A percentile compares a stretch with the other conserved stretches of the same genome.
Conservation (phyloP, 2,113 vertebrate species). For the Theristicus caerulescens region DNA sequence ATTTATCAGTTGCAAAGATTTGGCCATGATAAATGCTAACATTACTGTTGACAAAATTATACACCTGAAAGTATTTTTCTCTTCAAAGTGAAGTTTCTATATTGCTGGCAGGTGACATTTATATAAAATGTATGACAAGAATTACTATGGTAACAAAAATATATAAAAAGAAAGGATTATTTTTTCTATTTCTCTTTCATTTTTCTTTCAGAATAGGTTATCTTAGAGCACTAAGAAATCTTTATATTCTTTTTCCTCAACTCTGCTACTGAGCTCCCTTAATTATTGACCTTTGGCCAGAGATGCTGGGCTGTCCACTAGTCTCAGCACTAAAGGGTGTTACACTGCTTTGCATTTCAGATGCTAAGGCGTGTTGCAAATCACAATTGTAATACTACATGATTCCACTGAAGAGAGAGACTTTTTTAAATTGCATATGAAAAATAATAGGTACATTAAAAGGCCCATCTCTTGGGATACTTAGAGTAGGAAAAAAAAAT, state of each 20-base stretch:
- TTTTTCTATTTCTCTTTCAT: background rate
- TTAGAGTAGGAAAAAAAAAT: background rate
- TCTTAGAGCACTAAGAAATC: background rate
- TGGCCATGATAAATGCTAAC: slow-evolving; percentile 5
- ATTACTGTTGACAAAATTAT: slow-evolving; percentile 29
- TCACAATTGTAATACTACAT: background rate
- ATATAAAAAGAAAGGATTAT: background rate
- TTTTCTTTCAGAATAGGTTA: background rate
- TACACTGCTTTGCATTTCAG: background rate
- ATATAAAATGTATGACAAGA: background rate
- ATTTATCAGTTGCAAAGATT: slow-evolving; percentile 16
- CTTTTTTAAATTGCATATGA: background rate
- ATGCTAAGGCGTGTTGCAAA: background rate
- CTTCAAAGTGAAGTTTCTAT: background rate
- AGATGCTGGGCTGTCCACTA: background rate
- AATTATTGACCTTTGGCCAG: background rate
- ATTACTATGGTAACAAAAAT: slow-evolving; percentile 16
- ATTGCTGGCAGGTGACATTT: slow-evolving; percentile 22
- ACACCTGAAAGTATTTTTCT: slow-evolving; percentile 15
- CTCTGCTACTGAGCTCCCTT: background rate
- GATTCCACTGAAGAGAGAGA: background rate
- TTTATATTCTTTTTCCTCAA: background rate
- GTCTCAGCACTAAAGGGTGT: background rate
- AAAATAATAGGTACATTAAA: background rate
- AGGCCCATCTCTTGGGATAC: background rate